These are phyloP conservation scores for Gallinago media DNA, from an alignment of 2,113 vertebrate genomes.

Conservation along the genomic window DNA sequence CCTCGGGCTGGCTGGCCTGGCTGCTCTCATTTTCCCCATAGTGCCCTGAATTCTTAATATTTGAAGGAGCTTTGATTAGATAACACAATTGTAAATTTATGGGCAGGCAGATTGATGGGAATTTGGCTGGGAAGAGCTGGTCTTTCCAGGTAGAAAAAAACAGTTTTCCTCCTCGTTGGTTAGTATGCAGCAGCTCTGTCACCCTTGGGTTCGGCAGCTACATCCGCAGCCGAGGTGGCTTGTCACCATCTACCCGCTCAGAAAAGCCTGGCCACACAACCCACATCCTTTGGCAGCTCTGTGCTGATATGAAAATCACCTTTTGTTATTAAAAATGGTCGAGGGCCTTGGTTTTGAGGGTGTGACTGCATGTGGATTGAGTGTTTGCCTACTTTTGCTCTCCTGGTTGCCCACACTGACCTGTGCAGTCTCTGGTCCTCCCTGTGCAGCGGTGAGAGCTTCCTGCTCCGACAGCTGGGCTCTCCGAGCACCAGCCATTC, in stretches of 20 bases:
- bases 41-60: neutral
- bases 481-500: neutral
- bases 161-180: neutral
- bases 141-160: neutral
- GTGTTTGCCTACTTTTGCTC: neutral
- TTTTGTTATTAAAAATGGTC: neutral
- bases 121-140: neutral
- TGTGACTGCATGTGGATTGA: neutral
- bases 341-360: neutral
- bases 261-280: neutral
- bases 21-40: neutral
- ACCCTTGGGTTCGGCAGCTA: neutral
- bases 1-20: neutral
- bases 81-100: neutral
- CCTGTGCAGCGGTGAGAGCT: rapidly evolving
- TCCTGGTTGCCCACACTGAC: neutral
- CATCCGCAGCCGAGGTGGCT: neutral
- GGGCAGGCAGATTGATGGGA: neutral
- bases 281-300: constrained; percentile 28
- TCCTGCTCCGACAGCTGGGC: neutral
- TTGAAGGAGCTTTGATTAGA: neutral
- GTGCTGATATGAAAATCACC: neutral
- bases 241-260: neutral
- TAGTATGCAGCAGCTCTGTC: neutral
- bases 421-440: rapidly evolving